Percentiles rank a stretch among this genome's conserved stretches.
Conservation (phyloP, 2,888 invertebrate genomes). For the Dexiosoma caninum region DNA sequence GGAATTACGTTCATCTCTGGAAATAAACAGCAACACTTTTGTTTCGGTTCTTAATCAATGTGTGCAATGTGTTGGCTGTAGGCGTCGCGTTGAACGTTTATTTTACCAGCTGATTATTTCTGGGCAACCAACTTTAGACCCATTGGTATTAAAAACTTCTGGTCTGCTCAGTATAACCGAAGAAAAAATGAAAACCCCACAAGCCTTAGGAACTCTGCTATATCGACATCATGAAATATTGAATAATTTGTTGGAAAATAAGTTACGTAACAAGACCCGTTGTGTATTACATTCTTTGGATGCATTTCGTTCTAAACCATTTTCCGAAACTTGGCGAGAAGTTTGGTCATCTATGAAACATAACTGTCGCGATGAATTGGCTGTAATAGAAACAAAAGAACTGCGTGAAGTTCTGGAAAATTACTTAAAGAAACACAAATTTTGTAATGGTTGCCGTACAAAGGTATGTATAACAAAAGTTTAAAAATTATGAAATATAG, state of each 20-base stretch:
- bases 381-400: slow-evolving; percentile 90
- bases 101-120: slow-evolving; percentile 91
- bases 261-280: slow-evolving; percentile 92
- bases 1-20: slow-evolving; percentile 88
- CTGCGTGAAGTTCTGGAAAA: slow-evolving; percentile 91
- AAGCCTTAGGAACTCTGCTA: slow-evolving; percentile 89
- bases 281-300: slow-evolving; percentile 94
- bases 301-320: slow-evolving; percentile 87
- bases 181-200: slow-evolving; percentile 87
- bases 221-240: slow-evolving; percentile 91
- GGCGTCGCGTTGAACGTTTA: slow-evolving; percentile 92
- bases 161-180: slow-evolving; percentile 88
- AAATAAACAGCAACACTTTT: slow-evolving; percentile 90
- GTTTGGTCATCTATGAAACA: slow-evolving; percentile 91
- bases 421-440: slow-evolving; percentile 94
- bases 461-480: slow-evolving; percentile 81
- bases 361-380: slow-evolving; percentile 89
- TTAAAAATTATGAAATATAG: background rate
- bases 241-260: slow-evolving; percentile 87
- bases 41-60: slow-evolving; percentile 91
- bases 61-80: slow-evolving; percentile 96
- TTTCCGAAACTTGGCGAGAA: slow-evolving; percentile 87
- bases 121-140: slow-evolving; percentile 92
- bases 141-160: slow-evolving; percentile 86
- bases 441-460: slow-evolving; percentile 94